Conservation (phyloP, 2,797 vertebrate species). For the Holocentrus rufus region DNA sequence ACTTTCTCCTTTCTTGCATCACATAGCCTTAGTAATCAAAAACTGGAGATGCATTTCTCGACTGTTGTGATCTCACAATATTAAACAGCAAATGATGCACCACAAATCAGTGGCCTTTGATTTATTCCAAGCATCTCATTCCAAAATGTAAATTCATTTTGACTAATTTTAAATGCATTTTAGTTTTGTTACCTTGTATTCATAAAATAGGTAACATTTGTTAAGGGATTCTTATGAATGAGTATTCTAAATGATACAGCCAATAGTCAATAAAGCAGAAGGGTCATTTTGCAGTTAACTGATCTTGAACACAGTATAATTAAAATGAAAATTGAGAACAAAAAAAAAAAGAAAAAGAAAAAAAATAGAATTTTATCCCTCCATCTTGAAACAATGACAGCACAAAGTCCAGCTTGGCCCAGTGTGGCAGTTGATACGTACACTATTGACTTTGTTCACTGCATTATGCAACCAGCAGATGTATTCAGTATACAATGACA, state of each 20-base stretch:
- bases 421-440: no score
- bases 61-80: background rate
- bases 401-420: no score
- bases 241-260: background rate
- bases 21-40: background rate
- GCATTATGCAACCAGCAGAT: no score
- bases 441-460: no score
- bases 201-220: background rate
- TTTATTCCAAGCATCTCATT: background rate
- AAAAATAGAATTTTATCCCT: no score
- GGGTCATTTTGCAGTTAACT: background rate
- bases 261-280: background rate
- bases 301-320: no score
- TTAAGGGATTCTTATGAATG: background rate
- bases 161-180: background rate
- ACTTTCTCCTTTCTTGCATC: conserved; percentile 9
- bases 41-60: background rate
- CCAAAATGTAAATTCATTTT: background rate
- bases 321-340: no score
- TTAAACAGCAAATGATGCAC: background rate
- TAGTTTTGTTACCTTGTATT: background rate
- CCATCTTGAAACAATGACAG: no score
- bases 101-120: background rate
- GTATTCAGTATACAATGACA: background rate
- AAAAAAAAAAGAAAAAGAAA: no score